Base-by-base conservation (phyloP, 2,888 invertebrate species). In the Drosophila anceps region DNA sequence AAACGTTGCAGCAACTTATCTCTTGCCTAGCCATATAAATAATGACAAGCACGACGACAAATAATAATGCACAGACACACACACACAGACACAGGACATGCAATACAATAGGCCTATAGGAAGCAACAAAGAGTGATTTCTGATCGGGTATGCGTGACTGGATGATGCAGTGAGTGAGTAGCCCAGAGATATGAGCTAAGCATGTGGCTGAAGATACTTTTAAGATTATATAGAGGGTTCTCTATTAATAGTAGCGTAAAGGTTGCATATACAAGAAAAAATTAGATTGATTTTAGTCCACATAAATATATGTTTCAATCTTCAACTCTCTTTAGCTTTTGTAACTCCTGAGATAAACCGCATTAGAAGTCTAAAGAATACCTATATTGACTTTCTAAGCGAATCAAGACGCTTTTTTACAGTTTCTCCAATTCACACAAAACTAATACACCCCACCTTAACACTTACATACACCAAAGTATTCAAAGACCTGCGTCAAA, bases 21-120 rank as follows among this genome's bases (percentile, higher is more conserved):
- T 88, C 82, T 83, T 76, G 82, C 87, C 86, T 82, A 83, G 84
- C 81, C 90, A 86, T 89, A 90, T 90, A 90, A 90, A 91, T 90
- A 90, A 90, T 90, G 91, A 88, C 88, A 90, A 82, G 84, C 82
- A 91, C 88, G 90, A 89, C 88, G 91, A 91, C 90, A 90, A 90
- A 90, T 91, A 88, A 91, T 89, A 90, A 88, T 83, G 78, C 79
- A 82, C 71, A 79, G 73, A 66, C 69, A 80, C 65, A 64, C 41
- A 57, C 57, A 73, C 43, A 67, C 44, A 46, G 59, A 43, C 60
- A 63, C 55, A 82, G 79, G 75, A 82, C 72, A 82, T 74, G 73
- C 81, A 66, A 73, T 58, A 88, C 80, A 74, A 88, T 85, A 83
- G 76, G 79, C 71, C 66, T 60, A 68, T 51, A 39, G 59, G 62